Conservation (phyloP, 1,140 invertebrate species). For the Drosophila trapezifrons region DNA sequence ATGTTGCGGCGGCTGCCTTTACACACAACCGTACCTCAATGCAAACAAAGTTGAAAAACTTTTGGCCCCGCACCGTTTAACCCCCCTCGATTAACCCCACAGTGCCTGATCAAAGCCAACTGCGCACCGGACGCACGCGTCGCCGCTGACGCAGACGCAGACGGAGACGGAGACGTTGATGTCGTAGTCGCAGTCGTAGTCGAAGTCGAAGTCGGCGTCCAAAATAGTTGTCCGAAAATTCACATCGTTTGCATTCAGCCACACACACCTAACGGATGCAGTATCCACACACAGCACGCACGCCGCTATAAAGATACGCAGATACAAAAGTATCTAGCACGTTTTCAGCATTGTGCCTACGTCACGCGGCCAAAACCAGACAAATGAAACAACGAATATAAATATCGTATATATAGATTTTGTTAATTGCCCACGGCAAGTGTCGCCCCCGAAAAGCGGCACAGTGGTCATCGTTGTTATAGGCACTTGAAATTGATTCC, state of each 20-base stretch:
- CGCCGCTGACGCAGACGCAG: conserved; percentile 27
- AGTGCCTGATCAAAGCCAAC: conserved; percentile 71
- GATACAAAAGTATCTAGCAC: conserved; percentile 69
- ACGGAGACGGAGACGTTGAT: not conserved
- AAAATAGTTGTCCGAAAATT: conserved; percentile 68
- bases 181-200: conserved; percentile 11
- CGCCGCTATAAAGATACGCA: conserved; percentile 42
- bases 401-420: conserved; percentile 52
- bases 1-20: conserved; percentile 24
- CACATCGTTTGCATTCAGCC: conserved; percentile 77
- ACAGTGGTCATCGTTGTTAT: conserved; percentile 35
- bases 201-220: conserved; percentile 21
- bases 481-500: not conserved
- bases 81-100: conserved; percentile 4
- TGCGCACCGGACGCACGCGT: conserved; percentile 76
- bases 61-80: conserved; percentile 6
- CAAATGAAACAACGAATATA: conserved; percentile 39
- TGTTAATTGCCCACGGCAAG: conserved; percentile 71
- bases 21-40: conserved; percentile 36
- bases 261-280: conserved; percentile 81
- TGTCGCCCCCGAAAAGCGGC: conserved; percentile 56
- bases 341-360: conserved; percentile 69
- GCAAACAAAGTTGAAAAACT: conserved; percentile 66
- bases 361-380: conserved; percentile 75
- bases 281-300: conserved; percentile 48